phyloP scores from a whole-genome alignment of 2,797 vertebrate genomes.

The Myripristis murdjan region DNA sequence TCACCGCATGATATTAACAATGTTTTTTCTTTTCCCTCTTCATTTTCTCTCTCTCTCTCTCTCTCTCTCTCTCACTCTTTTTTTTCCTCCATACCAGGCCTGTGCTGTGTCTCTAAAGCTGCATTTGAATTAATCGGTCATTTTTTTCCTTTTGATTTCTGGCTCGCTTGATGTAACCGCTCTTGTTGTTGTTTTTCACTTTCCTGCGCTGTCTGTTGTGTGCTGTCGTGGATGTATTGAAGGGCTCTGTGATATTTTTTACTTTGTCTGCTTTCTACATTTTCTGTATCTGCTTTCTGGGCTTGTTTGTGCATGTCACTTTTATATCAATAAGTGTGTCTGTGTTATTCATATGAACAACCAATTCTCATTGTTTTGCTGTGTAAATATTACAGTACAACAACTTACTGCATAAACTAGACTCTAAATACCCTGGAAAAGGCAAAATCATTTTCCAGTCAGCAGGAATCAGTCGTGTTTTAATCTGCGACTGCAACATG shows the following conservation, averaged over 20 bases:
- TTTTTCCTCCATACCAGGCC: background rate
- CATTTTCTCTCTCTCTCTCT: background rate
- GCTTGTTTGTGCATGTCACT: too few relatives aligned
- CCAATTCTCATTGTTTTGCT: background rate
- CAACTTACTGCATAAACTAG: too few relatives aligned
- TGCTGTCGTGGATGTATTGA: background rate
- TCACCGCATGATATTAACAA: constrained; percentile 37
- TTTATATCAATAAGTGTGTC: background rate
- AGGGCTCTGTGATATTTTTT: too few relatives aligned
- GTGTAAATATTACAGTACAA: background rate
- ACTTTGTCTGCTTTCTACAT: too few relatives aligned
- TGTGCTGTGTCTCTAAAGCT: background rate
- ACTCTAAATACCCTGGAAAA: too few relatives aligned
- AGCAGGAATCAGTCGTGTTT: too few relatives aligned
- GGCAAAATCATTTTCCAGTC: too few relatives aligned
- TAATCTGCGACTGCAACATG: too few relatives aligned
- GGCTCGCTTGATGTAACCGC: constrained; percentile 1
- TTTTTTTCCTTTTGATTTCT: constrained; percentile 3
- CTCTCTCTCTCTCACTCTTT: background rate
- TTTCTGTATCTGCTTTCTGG: background rate
- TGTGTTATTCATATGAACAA: background rate
- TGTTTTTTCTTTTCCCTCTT: background rate
- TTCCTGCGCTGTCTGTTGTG: background rate
- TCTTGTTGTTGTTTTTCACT: background rate
- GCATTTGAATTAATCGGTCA: background rate